phyloP scores from a whole-genome alignment of 2,797 vertebrate species.

The Danio choprae region DNA sequence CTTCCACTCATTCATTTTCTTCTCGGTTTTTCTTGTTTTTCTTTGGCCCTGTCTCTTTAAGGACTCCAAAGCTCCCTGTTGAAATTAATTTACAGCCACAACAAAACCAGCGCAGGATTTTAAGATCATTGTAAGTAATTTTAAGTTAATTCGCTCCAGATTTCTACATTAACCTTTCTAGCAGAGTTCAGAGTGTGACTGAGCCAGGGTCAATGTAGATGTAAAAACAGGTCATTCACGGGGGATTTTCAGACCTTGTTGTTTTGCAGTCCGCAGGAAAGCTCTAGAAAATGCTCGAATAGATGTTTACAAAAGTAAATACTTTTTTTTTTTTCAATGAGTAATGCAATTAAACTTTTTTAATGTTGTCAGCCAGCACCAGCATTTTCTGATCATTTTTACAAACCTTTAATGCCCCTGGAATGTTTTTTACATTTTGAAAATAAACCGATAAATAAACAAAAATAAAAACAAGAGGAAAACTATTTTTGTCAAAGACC shows the following conservation, averaged over 20 bases:
- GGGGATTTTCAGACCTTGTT: constrained; percentile 67
- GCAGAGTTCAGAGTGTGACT: constrained; percentile 88
- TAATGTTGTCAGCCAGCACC: too few relatives aligned
- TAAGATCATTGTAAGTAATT: constrained; percentile 95
- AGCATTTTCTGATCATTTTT: too few relatives aligned
- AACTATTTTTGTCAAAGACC: too few relatives aligned
- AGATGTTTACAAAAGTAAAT: neutral
- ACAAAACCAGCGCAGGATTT: constrained; percentile 89
- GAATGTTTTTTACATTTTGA: too few relatives aligned
- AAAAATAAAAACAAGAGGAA: too few relatives aligned
- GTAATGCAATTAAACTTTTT: too few relatives aligned
- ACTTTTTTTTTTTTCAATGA: neutral
- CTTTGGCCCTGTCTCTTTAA: constrained; percentile 85
- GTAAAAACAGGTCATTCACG: constrained; percentile 70
- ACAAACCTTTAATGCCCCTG: too few relatives aligned
- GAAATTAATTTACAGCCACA: constrained; percentile 97
- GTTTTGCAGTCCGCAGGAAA: constrained; percentile 53
- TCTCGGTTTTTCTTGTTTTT: constrained; percentile 65
- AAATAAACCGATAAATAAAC: too few relatives aligned
- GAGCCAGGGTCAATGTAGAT: constrained; percentile 83
- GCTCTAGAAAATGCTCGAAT: neutral
- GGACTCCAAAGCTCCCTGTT: constrained; percentile 92
- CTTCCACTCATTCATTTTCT: constrained; percentile 34
- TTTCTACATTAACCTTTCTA: constrained; percentile 93
- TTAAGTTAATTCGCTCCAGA: constrained; percentile 92